Percentiles rank a stretch among this genome's conserved stretches.
Evolutionary conservation across 2,113 vertebrate genomes (phyloP).

Genomic region (Herpailurus yagouaroundi): DNA sequence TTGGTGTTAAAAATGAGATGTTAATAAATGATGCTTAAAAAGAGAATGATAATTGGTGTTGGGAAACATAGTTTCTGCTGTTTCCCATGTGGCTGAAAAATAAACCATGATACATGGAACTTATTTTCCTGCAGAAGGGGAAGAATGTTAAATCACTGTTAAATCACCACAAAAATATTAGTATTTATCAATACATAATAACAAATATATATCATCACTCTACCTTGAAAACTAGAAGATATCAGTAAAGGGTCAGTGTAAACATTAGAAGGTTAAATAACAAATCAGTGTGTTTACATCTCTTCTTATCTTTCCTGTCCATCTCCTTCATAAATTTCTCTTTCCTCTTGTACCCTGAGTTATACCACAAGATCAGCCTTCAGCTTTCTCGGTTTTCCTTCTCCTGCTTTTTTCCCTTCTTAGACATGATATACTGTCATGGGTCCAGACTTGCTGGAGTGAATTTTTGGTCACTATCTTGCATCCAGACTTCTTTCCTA

Average conservation of each 20-base stretch:
- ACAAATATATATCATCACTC: background rate
- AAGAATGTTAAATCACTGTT: background rate
- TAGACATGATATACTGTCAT: background rate
- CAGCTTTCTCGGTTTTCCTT: background rate
- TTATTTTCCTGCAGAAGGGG: background rate
- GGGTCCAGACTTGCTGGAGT: background rate
- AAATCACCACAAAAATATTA: background rate
- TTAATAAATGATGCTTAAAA: background rate
- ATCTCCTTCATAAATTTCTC: background rate
- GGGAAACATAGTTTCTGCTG: background rate
- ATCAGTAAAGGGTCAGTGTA: background rate
- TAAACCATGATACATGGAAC: background rate
- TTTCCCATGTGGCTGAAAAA: background rate
- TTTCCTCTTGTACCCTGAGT: background rate
- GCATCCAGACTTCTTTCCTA: background rate
- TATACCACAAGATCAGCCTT: background rate
- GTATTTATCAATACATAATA: background rate
- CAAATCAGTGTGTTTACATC: background rate
- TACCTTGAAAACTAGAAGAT: background rate
- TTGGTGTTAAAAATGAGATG: background rate
- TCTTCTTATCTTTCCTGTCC: background rate
- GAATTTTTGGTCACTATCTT: background rate
- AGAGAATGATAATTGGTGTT: background rate
- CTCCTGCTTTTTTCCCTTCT: background rate
- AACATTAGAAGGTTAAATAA: background rate